Evolutionary conservation across 2,888 invertebrate genomes (phyloP).

Genomic region (Amphiduros pacificus): DNA sequence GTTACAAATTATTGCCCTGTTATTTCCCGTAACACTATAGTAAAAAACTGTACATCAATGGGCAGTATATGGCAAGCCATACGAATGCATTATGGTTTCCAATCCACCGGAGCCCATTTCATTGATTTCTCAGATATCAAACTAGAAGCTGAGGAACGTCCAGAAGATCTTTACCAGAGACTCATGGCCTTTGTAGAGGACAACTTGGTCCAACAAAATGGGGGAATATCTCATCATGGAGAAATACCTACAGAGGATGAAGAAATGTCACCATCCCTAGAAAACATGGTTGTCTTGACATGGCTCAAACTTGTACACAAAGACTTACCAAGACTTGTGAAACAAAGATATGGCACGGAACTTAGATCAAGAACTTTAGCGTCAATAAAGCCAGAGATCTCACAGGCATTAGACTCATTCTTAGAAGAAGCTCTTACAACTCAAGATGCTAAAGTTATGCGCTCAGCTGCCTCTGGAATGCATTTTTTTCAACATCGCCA

Average conservation of each 20-base stretch:
- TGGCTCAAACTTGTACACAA: slow-evolving; percentile 27
- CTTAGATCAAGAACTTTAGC: slow-evolving; percentile 29
- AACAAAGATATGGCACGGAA: slow-evolving; percentile 33
- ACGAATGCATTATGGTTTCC: slow-evolving; percentile 35
- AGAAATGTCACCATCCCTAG: slow-evolving; percentile 26
- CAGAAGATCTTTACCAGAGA: slow-evolving; percentile 30
- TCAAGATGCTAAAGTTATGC: slow-evolving; percentile 21
- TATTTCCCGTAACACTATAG: slow-evolving; percentile 16
- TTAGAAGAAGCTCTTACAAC: slow-evolving; percentile 27
- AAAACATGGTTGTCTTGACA: slow-evolving; percentile 29
- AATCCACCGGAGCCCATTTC: slow-evolving; percentile 34
- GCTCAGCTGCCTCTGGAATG: too few species aligned
- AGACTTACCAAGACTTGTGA: slow-evolving; percentile 26
- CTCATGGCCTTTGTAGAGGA: slow-evolving; percentile 29
- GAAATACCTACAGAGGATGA: slow-evolving; percentile 16
- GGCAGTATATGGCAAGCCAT: slow-evolving; percentile 24
- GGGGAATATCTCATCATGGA: slow-evolving; percentile 17
- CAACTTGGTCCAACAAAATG: slow-evolving; percentile 23
- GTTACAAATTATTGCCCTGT: slow-evolving; percentile 28
- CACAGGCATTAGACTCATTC: slow-evolving; percentile 28
- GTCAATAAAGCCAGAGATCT: slow-evolving; percentile 33
- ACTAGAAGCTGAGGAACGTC: slow-evolving; percentile 27
- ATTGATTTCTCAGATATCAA: slow-evolving; percentile 26
- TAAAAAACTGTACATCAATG: slow-evolving; percentile 10
- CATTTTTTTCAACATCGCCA: too few species aligned